Evolutionary conservation across 2,113 vertebrate species (phyloP), one percentile per base, ranked within the genome.

Genomic region (Leptodactylus fuscus): DNA sequence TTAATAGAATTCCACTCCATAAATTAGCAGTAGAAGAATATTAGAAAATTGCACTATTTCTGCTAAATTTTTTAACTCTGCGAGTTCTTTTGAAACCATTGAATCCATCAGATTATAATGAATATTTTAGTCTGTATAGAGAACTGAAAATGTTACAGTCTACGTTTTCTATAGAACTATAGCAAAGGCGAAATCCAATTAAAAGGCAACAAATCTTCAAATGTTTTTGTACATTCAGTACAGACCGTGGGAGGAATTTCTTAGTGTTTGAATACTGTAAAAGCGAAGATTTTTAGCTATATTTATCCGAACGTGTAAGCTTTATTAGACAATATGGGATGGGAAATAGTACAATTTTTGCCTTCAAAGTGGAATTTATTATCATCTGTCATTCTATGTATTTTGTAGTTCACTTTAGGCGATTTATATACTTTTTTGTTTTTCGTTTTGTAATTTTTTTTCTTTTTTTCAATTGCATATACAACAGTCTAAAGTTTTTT

Each of bases 211-310:
- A 67, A 29, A 34, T 34, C 62, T 67, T 67, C 62, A 34, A 18
- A 67, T 67, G 62, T 67, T 32, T 67, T 67, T 67, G 62, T 67
- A 62, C 27, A 32, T 32, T 62, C 60, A 29, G 60, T 62, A 67
- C 62, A 67, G 62, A 67, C 62, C 34, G 62, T 67, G 62, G 62
- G 62, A 67, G 62, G 62, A 32, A 67, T 67, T 18, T 27, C 62
- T 67, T 67, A 18, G 62, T 67, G 62, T 67, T 67, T 32, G 32
- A 32, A 67, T 67, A 67, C 62, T 34, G 15, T 16, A 67, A 34
- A 67, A 32, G 62, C 34, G 62, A 29, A 15, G 62, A 67, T 32
- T 67, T 67, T 27, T 67, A 16, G 62, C 62, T 67, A 67, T 67
- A 67, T 32, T 16, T 32, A 34, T 62, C 60, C 13, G 60, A 62